phyloP scores from a whole-genome alignment of 2,797 vertebrate species.

The Macrochelys suwanniensis region DNA sequence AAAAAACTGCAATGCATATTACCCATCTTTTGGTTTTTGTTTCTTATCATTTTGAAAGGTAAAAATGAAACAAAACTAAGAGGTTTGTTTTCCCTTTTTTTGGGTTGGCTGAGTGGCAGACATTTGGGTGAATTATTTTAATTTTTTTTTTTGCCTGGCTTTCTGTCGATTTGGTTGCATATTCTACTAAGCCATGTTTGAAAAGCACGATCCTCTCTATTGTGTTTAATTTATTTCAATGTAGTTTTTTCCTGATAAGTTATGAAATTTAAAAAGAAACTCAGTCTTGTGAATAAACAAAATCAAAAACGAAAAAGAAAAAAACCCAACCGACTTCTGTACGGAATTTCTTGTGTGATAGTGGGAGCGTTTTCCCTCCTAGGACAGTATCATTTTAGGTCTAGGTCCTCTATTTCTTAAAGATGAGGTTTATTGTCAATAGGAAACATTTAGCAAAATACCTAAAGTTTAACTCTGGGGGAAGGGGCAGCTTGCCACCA shows the following conservation, averaged over 20 bases:
- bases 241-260: conserved; percentile 87
- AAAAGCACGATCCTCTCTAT: conserved; percentile 63
- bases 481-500: not conserved
- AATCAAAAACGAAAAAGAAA: conserved; percentile 58
- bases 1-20: not conserved
- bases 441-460: not conserved
- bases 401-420: no score
- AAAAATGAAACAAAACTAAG: conserved; percentile 49
- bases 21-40: conserved; percentile 12
- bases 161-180: conserved; percentile 69
- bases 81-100: conserved; percentile 50
- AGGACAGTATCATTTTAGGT: not conserved
- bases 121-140: conserved; percentile 34
- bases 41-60: conserved; percentile 66
- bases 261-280: conserved; percentile 79
- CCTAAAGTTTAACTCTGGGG: not conserved
- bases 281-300: conserved; percentile 84
- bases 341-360: conserved; percentile 12
- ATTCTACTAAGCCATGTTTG: conserved; percentile 76
- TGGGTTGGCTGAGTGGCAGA: conserved; percentile 46
- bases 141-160: conserved; percentile 66
- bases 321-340: conserved; percentile 18
- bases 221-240: conserved; percentile 93
- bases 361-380: not conserved
- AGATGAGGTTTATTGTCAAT: not conserved